These are phyloP conservation scores for Chaunax sp. DNA, from an alignment of 2,797 vertebrate species.

Conservation along the genomic window DNA sequence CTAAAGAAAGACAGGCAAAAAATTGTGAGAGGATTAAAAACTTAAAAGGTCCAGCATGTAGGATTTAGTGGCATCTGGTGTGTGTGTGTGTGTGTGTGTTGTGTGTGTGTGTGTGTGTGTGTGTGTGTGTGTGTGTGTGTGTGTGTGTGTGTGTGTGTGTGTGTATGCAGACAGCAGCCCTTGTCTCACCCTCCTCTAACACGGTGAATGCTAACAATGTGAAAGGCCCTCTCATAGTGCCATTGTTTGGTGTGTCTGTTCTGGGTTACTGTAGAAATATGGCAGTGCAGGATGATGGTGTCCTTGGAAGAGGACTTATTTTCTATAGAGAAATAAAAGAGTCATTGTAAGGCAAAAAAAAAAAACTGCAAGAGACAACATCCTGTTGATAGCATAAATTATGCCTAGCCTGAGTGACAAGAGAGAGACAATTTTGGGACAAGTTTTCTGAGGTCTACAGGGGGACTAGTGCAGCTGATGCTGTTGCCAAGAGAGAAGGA, in stretches of 20 bases:
- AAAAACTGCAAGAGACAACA: constrained; percentile 21
- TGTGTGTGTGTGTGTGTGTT: no score
- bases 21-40: constrained; percentile 43
- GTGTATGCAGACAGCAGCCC: no score
- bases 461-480: constrained; percentile 22
- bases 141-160: no score
- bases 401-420: constrained; percentile 17
- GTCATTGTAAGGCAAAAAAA: background rate
- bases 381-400: constrained; percentile 35
- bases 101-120: no score
- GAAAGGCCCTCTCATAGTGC: background rate
- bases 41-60: background rate
- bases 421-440: constrained; percentile 25
- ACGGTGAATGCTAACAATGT: no score
- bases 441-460: constrained; percentile 33
- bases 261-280: background rate
- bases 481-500: constrained; percentile 36
- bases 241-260: background rate
- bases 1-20: constrained; percentile 17
- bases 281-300: background rate
- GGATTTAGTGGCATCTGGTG: no score
- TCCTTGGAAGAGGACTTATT: no score
- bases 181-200: no score
- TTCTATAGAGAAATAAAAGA: background rate
- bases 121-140: no score